A percentile compares a stretch with the other conserved stretches of the same genome.
Evolutionary conservation across 2,113 vertebrate species (phyloP).

Genomic region (Sylvilagus bachmani): DNA sequence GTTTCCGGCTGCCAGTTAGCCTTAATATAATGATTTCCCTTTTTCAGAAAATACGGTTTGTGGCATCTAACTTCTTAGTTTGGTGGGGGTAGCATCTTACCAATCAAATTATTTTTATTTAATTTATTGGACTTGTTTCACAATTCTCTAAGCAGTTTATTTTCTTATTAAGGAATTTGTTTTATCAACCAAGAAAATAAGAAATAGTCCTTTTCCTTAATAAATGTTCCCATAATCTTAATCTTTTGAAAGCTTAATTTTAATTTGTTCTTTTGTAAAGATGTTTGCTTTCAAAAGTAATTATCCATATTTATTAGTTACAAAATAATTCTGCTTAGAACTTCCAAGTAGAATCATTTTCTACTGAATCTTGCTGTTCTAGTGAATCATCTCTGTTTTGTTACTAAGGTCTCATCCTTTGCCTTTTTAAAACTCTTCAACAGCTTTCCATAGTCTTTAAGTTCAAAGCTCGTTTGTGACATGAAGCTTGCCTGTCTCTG

Average conservation of each 20-base stretch:
- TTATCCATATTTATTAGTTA: conserved; percentile 35
- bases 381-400: not conserved
- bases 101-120: conserved; percentile 48
- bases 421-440: conserved; percentile 10
- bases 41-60: conserved; percentile 26
- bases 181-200: conserved; percentile 54
- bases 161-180: conserved; percentile 48
- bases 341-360: conserved; percentile 8
- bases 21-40: not conserved
- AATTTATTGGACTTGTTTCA: conserved; percentile 1
- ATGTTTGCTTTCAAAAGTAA: conserved; percentile 58
- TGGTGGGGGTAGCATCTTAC: not conserved
- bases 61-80: conserved; percentile 32
- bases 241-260: conserved; percentile 20
- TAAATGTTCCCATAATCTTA: conserved; percentile 4
- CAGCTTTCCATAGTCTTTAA: not conserved
- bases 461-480: not conserved
- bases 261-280: conserved; percentile 54
- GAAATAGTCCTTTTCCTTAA: conserved; percentile 33
- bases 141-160: conserved; percentile 40
- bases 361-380: not conserved
- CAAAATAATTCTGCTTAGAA: not conserved
- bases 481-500: not conserved
- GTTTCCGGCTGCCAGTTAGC: not conserved
- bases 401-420: not conserved